Evolutionary conservation across 2,113 vertebrate genomes (phyloP).

Genomic region (Ctenomys sociabilis): DNA sequence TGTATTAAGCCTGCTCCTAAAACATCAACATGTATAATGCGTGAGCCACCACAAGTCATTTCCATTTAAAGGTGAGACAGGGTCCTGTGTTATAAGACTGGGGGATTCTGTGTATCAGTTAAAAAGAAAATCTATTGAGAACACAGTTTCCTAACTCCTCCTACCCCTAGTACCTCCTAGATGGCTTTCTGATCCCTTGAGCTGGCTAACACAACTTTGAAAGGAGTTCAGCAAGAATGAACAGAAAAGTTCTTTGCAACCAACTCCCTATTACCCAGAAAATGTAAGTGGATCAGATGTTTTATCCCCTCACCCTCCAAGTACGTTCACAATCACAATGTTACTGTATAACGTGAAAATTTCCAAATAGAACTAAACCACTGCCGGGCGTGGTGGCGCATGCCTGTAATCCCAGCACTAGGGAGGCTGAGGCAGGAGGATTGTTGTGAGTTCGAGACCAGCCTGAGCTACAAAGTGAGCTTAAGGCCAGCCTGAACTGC

Average conservation of each 20-base stretch:
- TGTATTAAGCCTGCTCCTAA: neutral
- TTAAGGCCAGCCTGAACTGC: too few species aligned
- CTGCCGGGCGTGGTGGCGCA: too few species aligned
- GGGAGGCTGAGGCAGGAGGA: too few species aligned
- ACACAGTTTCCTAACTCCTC: neutral
- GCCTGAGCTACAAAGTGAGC: too few species aligned
- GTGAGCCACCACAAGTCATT: neutral
- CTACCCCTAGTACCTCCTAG: neutral
- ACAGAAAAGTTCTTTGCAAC: slow-evolving; percentile 47
- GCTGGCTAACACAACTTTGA: neutral
- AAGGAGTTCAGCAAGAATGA: neutral
- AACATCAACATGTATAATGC: neutral
- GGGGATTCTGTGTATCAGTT: neutral
- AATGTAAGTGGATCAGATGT: slow-evolving; percentile 39
- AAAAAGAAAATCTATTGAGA: neutral
- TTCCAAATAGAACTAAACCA: slow-evolving; percentile 75
- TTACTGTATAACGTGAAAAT: slow-evolving; percentile 79
- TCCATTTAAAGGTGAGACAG: neutral
- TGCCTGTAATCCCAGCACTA: too few species aligned
- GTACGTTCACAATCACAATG: slow-evolving; percentile 51
- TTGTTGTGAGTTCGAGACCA: too few species aligned
- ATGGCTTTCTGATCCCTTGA: neutral
- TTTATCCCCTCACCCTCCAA: slow-evolving; percentile 37
- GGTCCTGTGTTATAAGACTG: neutral
- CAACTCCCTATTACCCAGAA: slow-evolving; percentile 60